Conservation (phyloP, 2,888 invertebrate genomes). For the Caenorhabditis virilis region DNA sequence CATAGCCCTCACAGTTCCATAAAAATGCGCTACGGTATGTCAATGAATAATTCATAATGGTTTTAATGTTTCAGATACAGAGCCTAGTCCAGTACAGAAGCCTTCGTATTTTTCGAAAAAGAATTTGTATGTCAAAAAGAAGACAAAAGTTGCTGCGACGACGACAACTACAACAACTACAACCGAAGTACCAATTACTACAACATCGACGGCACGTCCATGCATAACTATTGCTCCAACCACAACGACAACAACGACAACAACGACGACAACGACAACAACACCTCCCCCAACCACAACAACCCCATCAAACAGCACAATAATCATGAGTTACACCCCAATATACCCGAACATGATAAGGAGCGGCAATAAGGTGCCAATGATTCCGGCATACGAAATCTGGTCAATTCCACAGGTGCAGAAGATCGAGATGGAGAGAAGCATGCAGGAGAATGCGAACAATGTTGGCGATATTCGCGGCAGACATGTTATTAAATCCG, state of each 20-base stretch:
- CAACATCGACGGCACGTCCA: constrained; percentile 14
- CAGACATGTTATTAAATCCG: constrained; percentile 38
- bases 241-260: constrained; percentile 8
- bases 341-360: constrained; percentile 34
- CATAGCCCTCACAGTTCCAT: too few species aligned
- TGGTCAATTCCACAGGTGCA: constrained; percentile 18
- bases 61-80: too few species aligned
- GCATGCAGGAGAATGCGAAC: constrained; percentile 3
- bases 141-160: constrained; percentile 6
- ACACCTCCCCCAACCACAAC: constrained; percentile 5
- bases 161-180: constrained; percentile 15
- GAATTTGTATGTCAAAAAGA: too few species aligned
- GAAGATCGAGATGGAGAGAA: not conserved
- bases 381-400: constrained; percentile 40
- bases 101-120: too few species aligned
- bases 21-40: too few species aligned
- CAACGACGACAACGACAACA: constrained; percentile 11
- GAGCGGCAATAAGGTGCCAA: constrained; percentile 14
- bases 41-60: too few species aligned
- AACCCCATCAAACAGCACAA: not conserved
- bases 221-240: not conserved
- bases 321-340: constrained; percentile 19
- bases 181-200: not conserved
- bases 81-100: too few species aligned
- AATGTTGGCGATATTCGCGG: constrained; percentile 25